phyloP scores from a whole-genome alignment of 2,888 invertebrate species.

The Chalcis sispes region DNA sequence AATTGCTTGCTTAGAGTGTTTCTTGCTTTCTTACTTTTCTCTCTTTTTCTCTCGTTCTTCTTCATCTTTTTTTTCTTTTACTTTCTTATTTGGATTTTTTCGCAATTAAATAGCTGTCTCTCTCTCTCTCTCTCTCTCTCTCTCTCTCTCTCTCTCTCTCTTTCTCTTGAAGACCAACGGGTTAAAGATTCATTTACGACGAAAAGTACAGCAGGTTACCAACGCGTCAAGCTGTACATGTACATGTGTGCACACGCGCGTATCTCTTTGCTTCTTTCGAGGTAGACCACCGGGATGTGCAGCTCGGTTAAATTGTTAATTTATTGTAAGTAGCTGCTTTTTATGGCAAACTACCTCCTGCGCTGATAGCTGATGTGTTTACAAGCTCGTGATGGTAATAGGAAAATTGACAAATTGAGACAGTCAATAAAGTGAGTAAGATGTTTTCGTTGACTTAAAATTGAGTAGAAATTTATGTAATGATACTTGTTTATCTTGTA shows the following conservation, averaged over 20 bases:
- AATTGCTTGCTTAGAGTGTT: constrained; percentile 31
- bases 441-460: too few species aligned
- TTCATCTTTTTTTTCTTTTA: too few species aligned
- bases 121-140: background rate
- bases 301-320: constrained; percentile 21
- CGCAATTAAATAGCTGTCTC: constrained; percentile 27
- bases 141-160: background rate
- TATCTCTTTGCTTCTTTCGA: constrained; percentile 22
- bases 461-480: too few species aligned
- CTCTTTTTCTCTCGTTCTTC: background rate
- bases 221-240: background rate
- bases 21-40: background rate
- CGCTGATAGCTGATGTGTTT: constrained; percentile 14
- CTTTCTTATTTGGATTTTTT: constrained; percentile 4
- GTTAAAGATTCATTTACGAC: constrained; percentile 27
- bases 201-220: constrained; percentile 14
- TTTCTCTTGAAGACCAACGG: background rate
- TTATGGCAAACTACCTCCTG: background rate
- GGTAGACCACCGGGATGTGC: background rate
- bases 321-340: constrained; percentile 36
- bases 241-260: background rate
- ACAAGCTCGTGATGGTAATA: constrained; percentile 6
- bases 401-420: too few species aligned
- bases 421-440: too few species aligned
- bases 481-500: too few species aligned